Evolutionary conservation across 2,888 invertebrate species (phyloP).

Genomic region (Biston stratarius): DNA sequence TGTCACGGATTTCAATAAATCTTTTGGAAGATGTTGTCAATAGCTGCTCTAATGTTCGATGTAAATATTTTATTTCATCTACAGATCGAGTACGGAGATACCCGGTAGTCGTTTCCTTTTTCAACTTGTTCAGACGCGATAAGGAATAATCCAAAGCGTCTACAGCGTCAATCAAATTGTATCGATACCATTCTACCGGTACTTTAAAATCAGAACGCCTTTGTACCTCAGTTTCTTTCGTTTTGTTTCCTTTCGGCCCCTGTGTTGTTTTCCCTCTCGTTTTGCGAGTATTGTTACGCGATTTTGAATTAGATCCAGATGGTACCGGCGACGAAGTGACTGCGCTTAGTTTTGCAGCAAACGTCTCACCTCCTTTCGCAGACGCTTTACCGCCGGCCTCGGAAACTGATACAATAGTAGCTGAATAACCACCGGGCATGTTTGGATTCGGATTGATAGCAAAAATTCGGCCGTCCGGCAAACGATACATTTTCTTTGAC

Average conservation of each 20-base stretch:
- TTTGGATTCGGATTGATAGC: constrained; percentile 80
- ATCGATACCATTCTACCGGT: constrained; percentile 87
- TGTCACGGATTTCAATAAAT: constrained; percentile 84
- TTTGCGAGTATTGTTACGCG: constrained; percentile 20
- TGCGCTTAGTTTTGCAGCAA: constrained; percentile 74
- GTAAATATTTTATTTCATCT: constrained; percentile 82
- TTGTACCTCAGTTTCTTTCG: constrained; percentile 34
- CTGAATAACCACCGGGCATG: constrained; percentile 84
- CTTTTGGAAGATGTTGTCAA: constrained; percentile 83
- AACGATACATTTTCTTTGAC: constrained; percentile 82
- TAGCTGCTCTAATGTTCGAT: constrained; percentile 84
- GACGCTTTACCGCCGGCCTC: constrained; percentile 58
- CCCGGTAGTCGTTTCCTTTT: constrained; percentile 76
- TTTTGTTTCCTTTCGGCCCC: constrained; percentile 34
- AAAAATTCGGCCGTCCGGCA: constrained; percentile 82
- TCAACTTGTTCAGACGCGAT: constrained; percentile 80
- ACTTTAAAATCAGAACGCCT: constrained; percentile 70
- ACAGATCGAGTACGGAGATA: constrained; percentile 78
- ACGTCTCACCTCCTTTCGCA: constrained; percentile 66
- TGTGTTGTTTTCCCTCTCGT: constrained; percentile 23
- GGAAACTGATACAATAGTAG: constrained; percentile 80
- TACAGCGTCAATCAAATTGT: constrained; percentile 85
- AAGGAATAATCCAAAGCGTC: constrained; percentile 86
- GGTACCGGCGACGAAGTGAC: constrained; percentile 48
- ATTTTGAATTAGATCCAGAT: constrained; percentile 14